These are phyloP conservation scores for Cosmorhoe ocellata DNA, from an alignment of 2,888 invertebrate species.

Conservation along the genomic window DNA sequence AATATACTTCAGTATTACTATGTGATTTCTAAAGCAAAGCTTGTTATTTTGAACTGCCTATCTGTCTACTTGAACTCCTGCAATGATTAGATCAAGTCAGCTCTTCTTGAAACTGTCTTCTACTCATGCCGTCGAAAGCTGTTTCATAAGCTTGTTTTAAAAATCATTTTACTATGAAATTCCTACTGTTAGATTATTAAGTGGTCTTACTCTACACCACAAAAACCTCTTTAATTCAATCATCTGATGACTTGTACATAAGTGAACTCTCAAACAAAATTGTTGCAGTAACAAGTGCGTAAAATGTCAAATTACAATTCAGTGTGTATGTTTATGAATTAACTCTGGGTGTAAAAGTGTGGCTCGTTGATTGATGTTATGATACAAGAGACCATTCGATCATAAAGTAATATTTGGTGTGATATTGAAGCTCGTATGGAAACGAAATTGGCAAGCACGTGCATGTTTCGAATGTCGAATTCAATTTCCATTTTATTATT, in stretches of 20 bases:
- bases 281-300: slow-evolving; percentile 44
- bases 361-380: slow-evolving; percentile 37
- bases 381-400: slow-evolving; percentile 40
- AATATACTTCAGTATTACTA: neutral
- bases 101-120: slow-evolving; percentile 24
- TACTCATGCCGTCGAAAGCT: slow-evolving; percentile 63
- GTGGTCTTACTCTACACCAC: slow-evolving; percentile 2
- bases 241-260: slow-evolving; percentile 26
- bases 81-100: slow-evolving; percentile 16
- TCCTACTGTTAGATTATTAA: no score
- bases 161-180: slow-evolving; percentile 8
- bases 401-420: slow-evolving; percentile 47
- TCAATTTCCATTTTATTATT: slow-evolving; percentile 39
- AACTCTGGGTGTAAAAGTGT: slow-evolving; percentile 37
- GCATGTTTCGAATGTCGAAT: slow-evolving; percentile 47
- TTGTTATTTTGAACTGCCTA: slow-evolving; percentile 26
- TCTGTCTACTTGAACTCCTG: slow-evolving; percentile 27
- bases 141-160: slow-evolving; percentile 52
- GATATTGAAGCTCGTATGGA: slow-evolving; percentile 51
- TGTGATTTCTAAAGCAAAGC: slow-evolving; percentile 36
- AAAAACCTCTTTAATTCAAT: slow-evolving; percentile 14
- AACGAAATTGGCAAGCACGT: slow-evolving; percentile 58
- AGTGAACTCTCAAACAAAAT: slow-evolving; percentile 21
- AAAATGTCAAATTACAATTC: slow-evolving; percentile 39
- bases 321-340: slow-evolving; percentile 41